These are phyloP conservation scores for Steatocranus sp. DNA, from an alignment of 2,797 vertebrate genomes.

Conservation along the genomic window DNA sequence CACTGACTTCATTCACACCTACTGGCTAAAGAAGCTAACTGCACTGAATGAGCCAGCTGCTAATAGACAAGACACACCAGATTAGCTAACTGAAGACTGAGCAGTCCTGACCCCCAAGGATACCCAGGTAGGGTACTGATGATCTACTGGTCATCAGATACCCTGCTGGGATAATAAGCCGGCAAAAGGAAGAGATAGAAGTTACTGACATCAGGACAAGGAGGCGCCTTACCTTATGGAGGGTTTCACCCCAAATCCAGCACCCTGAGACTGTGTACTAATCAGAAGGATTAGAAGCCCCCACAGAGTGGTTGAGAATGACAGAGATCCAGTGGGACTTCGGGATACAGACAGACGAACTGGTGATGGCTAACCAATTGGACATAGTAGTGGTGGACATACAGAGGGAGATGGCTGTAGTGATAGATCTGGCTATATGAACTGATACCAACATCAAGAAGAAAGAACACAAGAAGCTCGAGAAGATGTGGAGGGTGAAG, in stretches of 20 bases:
- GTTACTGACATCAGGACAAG: not conserved
- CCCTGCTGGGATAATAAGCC: not conserved
- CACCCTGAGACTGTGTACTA: not conserved
- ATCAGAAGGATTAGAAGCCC: not conserved
- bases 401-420: not conserved
- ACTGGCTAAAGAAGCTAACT: not conserved
- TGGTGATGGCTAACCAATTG: not conserved
- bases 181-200: not conserved
- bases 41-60: not conserved
- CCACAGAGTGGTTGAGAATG: not conserved
- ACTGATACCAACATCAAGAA: not conserved
- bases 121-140: not conserved
- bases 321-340: not conserved
- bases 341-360: not conserved
- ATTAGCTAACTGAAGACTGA: not conserved
- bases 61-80: not conserved
- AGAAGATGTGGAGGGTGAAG: not conserved
- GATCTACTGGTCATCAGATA: not conserved
- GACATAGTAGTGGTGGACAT: not conserved
- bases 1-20: not conserved
- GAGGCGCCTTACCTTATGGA: rapidly evolving
- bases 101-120: not conserved
- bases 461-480: not conserved
- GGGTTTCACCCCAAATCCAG: not conserved
- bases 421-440: not conserved